A percentile compares a stretch with the other conserved stretches of the same genome.
Evolutionary conservation across 2,113 vertebrate genomes (phyloP).

Genomic region (Anolis carolinensis): DNA sequence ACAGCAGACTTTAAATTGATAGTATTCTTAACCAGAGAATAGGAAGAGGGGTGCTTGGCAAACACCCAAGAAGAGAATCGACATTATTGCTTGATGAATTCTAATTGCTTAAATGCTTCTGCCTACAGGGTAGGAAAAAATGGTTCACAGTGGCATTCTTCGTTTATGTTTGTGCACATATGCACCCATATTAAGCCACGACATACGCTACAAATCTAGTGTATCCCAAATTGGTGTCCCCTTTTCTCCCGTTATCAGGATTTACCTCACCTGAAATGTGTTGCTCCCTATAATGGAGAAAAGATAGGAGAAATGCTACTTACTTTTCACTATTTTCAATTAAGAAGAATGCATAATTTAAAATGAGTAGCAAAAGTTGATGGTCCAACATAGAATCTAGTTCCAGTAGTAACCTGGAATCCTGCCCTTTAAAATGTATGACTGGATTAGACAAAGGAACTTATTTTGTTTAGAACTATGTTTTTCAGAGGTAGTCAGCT

Average conservation of each 20-base stretch:
- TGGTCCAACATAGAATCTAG: background rate
- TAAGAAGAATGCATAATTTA: background rate
- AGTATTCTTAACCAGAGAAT: slow-evolving; percentile 17
- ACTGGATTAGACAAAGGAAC: background rate
- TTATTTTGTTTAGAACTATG: background rate
- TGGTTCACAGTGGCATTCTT: background rate
- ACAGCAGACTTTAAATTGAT: slow-evolving; percentile 17
- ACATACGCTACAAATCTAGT: background rate
- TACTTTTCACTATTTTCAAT: background rate
- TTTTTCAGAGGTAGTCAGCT: background rate
- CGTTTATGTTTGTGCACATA: background rate
- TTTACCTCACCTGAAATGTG: background rate
- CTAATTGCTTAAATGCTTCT: slow-evolving; percentile 4
- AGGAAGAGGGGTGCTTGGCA: background rate
- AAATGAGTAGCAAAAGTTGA: background rate
- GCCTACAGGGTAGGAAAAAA: background rate
- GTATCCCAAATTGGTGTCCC: background rate
- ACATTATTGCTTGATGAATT: slow-evolving; percentile 27
- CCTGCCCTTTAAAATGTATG: background rate
- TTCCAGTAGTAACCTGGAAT: background rate
- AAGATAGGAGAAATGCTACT: background rate
- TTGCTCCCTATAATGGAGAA: background rate
- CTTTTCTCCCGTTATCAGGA: background rate
- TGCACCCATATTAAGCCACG: background rate
- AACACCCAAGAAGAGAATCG: slow-evolving; percentile 8